Evolutionary conservation across 2,888 invertebrate species (phyloP).

Genomic region (Tetragonisca angustula): DNA sequence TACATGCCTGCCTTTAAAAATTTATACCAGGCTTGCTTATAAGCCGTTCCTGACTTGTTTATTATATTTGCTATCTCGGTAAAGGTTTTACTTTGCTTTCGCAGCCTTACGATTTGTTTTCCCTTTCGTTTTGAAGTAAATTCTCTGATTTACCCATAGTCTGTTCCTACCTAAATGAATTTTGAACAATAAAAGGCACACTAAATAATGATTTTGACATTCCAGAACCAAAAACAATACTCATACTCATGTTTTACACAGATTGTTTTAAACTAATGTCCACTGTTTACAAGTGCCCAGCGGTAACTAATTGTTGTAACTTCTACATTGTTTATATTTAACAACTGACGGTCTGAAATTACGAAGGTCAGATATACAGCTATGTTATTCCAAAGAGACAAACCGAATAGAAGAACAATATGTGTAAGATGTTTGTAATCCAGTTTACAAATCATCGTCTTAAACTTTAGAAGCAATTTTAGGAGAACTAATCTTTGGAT

Average conservation of each 20-base stretch:
- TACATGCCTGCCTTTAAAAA: no score
- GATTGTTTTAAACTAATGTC: conserved; percentile 2
- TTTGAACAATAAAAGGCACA: not conserved
- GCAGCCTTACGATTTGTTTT: no score
- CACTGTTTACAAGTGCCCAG: not conserved
- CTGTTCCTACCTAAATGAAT: no score
- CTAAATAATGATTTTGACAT: not conserved
- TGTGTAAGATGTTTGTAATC: not conserved
- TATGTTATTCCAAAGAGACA: not conserved
- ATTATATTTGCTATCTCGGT: no score
- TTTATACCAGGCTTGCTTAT: no score
- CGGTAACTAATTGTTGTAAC: not conserved
- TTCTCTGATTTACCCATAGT: no score
- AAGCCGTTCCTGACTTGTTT: no score
- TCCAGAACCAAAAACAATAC: not conserved
- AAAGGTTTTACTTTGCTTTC: no score
- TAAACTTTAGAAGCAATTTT: no score
- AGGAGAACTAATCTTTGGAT: no score
- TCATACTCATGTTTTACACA: not conserved
- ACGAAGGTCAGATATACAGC: not conserved
- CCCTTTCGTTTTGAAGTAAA: no score
- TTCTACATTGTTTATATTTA: not conserved
- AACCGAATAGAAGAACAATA: not conserved
- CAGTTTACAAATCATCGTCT: not conserved
- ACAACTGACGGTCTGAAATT: not conserved